Base-by-base conservation (phyloP, 2,888 invertebrate species). In the Aleiodes alternator region DNA sequence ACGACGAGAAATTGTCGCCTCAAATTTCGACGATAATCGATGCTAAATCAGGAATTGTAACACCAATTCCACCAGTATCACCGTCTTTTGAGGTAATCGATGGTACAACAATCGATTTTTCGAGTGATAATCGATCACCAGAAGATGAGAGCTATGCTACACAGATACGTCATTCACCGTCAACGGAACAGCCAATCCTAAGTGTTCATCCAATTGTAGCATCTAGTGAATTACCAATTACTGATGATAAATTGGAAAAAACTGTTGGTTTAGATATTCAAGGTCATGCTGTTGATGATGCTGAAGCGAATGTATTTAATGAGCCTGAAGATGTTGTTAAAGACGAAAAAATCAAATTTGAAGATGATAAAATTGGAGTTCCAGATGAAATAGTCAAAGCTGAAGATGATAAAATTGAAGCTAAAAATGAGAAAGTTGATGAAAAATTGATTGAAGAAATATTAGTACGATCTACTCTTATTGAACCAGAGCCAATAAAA, bases 81-180 rank as follows among this genome's bases (percentile, higher is more conserved):
- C 80, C 84, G 9, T 76, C 83, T 3, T 84, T 84, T 69, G 91
- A 92, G 79, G 90, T 94, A 34, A 89, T 94, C 80, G 94, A 95
- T 87, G 95, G 94, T 12, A 95, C 95, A 11, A 93, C 92, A 29
- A 90, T 94, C 81, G 76, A 80, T 34, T 75, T 80, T 9, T 64
- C 75, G 11, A 53, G 72, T 8, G 77, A 81, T 50, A 82, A 82
- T 16, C 69, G 73, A 34, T 48, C 76, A 0, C 34, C 43, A 9
- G 75, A 78, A 69, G 75, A 76, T 3, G 72, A 73, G 2, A 82
- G 80, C 79, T 79, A 84, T 57, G 59, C 80, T 23, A 72, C 78
- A 1, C 76, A 77, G 16, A 66, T 76, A 34, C 53, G 73, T 12
- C 51, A 72, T 6, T 55, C 66, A 3, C 29, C 64, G 4, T 69